phyloP scores from a whole-genome alignment of 2,888 invertebrate species.

The Tineola bisselliella region DNA sequence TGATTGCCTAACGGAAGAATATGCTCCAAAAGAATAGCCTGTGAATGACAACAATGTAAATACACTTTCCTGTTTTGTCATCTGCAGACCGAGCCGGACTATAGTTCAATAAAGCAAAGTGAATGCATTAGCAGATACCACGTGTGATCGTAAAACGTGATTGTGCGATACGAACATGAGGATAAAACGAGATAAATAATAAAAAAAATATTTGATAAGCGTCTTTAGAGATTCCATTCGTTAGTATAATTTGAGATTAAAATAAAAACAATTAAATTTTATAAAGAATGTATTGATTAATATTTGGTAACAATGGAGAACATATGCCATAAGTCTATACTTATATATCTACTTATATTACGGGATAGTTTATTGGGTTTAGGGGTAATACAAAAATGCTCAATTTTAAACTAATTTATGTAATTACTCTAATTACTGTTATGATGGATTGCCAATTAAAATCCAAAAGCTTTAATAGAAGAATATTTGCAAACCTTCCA shows the following conservation, averaged over 20 bases:
- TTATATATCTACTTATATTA: too few species aligned
- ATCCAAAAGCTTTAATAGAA: too few species aligned
- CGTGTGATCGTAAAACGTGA: conserved; percentile 6
- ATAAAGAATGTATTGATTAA: too few species aligned
- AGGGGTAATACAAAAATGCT: too few species aligned
- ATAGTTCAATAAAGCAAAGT: not conserved
- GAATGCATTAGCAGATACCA: not conserved
- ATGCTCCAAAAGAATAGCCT: not conserved
- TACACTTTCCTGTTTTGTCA: not conserved
- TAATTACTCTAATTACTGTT: too few species aligned
- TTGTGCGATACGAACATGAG: not conserved
- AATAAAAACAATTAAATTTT: not conserved
- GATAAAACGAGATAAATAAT: not conserved
- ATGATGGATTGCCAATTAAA: too few species aligned
- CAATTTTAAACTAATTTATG: too few species aligned
- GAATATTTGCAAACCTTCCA: not conserved
- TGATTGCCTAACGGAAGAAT: not conserved
- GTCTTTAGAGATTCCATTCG: not conserved
- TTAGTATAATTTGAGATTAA: not conserved
- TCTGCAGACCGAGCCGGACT: not conserved
- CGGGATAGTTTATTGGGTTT: too few species aligned
- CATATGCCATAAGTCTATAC: too few species aligned
- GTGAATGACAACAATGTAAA: not conserved
- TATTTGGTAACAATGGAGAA: too few species aligned
- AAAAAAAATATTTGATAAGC: too few species aligned